phyloP scores from a whole-genome alignment of 2,113 vertebrate species.

The Corythornis vintsioides region DNA sequence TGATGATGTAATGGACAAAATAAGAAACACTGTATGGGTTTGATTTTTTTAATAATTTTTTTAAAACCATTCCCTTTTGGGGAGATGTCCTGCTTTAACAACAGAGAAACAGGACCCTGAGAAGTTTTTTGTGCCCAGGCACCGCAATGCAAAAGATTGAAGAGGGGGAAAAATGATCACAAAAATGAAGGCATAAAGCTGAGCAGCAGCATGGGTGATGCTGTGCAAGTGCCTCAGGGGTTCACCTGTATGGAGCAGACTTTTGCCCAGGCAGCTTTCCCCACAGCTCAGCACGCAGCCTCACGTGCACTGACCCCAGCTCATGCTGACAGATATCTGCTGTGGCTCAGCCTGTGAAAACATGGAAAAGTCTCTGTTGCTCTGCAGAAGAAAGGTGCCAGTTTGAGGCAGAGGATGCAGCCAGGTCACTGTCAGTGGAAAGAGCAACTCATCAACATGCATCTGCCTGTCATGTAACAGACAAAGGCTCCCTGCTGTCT shows the following conservation, averaged over 20 bases:
- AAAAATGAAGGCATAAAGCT: not conserved
- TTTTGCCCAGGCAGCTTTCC: rapidly evolving
- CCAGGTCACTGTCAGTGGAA: conserved; percentile 23
- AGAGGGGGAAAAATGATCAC: not conserved
- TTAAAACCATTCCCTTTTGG: not conserved
- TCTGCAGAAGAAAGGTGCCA: rapidly evolving
- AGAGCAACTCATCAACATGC: not conserved
- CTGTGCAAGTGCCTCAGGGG: not conserved
- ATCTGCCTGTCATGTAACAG: not conserved
- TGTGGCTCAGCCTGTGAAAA: not conserved
- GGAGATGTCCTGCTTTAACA: not conserved
- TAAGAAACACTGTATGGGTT: not conserved
- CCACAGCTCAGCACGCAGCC: not conserved
- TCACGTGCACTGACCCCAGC: rapidly evolving
- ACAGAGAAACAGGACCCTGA: rapidly evolving
- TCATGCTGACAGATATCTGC: not conserved
- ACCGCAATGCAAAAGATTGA: not conserved
- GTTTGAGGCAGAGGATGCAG: not conserved
- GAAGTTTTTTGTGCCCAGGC: not conserved
- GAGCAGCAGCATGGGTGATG: rapidly evolving
- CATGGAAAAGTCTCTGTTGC: rapidly evolving
- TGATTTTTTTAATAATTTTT: not conserved
- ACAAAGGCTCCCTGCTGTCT: not conserved
- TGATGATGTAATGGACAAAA: not conserved
- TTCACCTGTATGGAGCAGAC: not conserved